These are phyloP conservation scores for Campoletis raptor DNA, from an alignment of 2,888 invertebrate species.

Conservation along the genomic window DNA sequence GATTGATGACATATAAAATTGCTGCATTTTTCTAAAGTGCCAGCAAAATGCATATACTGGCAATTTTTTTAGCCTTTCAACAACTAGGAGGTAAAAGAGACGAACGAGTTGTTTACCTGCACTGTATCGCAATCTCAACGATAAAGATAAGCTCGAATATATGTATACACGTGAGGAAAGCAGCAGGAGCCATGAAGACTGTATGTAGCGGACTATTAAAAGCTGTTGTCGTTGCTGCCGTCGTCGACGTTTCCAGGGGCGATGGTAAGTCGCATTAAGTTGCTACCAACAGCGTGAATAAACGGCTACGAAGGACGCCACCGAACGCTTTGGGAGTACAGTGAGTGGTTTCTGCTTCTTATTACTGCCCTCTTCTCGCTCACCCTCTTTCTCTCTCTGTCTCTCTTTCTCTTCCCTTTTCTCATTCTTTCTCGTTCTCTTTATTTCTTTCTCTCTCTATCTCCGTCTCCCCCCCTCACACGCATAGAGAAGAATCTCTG, in stretches of 20 bases:
- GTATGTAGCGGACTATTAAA: slow-evolving; percentile 43
- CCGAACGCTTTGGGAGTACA: background rate
- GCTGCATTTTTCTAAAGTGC: background rate
- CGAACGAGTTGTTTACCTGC: slow-evolving; percentile 10
- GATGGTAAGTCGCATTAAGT: slow-evolving; percentile 71
- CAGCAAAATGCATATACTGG: slow-evolving; percentile 8
- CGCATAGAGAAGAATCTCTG: slow-evolving; percentile 23
- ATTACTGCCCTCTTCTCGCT: background rate
- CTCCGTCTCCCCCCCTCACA: background rate
- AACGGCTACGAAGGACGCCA: slow-evolving; percentile 60
- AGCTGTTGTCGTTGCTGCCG: slow-evolving; percentile 42
- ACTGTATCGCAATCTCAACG: background rate
- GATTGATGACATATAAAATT: slow-evolving; percentile 2
- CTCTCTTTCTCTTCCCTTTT: background rate
- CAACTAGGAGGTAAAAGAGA: background rate
- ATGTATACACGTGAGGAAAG: background rate
- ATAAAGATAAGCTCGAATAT: slow-evolving; percentile 2
- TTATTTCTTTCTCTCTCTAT: background rate
- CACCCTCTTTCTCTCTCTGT: background rate
- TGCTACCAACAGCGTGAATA: slow-evolving; percentile 73
- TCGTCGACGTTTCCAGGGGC: slow-evolving; percentile 1
- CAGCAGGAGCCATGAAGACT: slow-evolving; percentile 19
- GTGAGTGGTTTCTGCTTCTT: slow-evolving; percentile 49
- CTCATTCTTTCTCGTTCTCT: background rate
- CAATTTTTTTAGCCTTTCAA: background rate